A percentile compares a stretch with the other conserved stretches of the same genome.
Evolutionary conservation across 2,888 invertebrate species (phyloP).

Genomic region (Pandemis corylana): DNA sequence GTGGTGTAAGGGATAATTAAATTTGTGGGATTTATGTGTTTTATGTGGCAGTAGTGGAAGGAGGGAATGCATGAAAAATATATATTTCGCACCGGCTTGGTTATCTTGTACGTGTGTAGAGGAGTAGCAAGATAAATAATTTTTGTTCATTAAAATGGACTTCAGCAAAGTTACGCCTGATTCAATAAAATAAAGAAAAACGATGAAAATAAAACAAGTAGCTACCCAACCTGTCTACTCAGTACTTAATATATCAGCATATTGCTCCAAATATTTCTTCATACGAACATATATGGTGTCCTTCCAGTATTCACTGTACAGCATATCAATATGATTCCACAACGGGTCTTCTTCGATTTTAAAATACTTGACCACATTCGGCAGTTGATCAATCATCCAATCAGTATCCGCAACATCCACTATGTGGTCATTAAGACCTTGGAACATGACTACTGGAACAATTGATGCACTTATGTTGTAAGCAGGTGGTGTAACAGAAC

Average conservation of each 20-base stretch:
- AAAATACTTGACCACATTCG: slow-evolving; percentile 82
- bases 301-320: slow-evolving; percentile 46
- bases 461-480: slow-evolving; percentile 63
- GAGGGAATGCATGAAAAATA: too few relatives aligned
- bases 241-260: neutral
- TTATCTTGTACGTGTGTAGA: too few relatives aligned
- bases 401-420: slow-evolving; percentile 85
- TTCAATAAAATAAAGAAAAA: too few relatives aligned
- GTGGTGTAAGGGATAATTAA: too few relatives aligned
- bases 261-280: slow-evolving; percentile 21
- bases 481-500: slow-evolving; percentile 57
- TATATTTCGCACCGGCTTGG: too few relatives aligned
- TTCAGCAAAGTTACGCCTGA: too few relatives aligned
- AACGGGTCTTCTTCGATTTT: slow-evolving; percentile 80
- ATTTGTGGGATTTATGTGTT: too few relatives aligned
- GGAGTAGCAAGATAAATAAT: too few relatives aligned
- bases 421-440: slow-evolving; percentile 82
- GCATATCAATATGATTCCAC: slow-evolving; percentile 52
- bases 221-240: too few relatives aligned
- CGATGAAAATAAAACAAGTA: too few relatives aligned
- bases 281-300: slow-evolving; percentile 11
- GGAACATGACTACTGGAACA: slow-evolving; percentile 62
- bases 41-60: too few relatives aligned
- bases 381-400: slow-evolving; percentile 80
- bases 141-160: too few relatives aligned